These are phyloP conservation scores for Climacteris rufus DNA, from an alignment of 2,113 vertebrate genomes.

Conservation along the genomic window DNA sequence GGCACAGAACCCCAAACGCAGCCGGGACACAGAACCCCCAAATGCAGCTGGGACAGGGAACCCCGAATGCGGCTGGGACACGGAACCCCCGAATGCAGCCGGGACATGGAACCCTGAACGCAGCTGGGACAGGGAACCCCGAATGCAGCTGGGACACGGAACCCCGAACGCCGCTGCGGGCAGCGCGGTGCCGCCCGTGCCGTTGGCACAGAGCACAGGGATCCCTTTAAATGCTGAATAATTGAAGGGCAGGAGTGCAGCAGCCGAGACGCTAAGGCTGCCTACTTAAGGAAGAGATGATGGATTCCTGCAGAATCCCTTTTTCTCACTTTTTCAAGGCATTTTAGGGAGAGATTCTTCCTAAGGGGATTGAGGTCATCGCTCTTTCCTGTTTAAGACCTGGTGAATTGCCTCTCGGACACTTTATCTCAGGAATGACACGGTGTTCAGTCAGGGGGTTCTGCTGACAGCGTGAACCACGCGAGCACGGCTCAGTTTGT, in stretches of 20 bases:
- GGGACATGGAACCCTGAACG: too few species aligned
- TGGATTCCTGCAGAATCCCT: conserved; percentile 13
- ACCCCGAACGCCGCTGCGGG: too few species aligned
- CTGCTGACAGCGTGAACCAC: conserved; percentile 20
- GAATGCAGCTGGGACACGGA: too few species aligned
- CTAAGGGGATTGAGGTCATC: conserved; percentile 38
- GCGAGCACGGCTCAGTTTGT: neutral
- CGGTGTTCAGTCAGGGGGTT: conserved; percentile 15
- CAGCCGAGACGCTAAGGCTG: neutral
- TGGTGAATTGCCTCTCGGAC: conserved; percentile 37
- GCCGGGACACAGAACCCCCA: too few species aligned
- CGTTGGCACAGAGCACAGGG: neutral
- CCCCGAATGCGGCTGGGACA: too few species aligned
- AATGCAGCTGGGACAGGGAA: too few species aligned
- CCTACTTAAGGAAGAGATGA: neutral
- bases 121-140: too few species aligned
- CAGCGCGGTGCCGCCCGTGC: neutral
- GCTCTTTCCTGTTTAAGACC: neutral
- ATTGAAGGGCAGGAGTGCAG: neutral
- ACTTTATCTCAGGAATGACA: neutral
- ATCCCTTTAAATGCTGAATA: neutral
- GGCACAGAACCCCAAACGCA: too few species aligned
- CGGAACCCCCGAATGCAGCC: too few species aligned
- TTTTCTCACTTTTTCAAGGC: neutral
- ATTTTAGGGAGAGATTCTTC: conserved; percentile 13